phyloP scores from a whole-genome alignment of 92 coral and sea anemone species.

The Porites lobata region DNA sequence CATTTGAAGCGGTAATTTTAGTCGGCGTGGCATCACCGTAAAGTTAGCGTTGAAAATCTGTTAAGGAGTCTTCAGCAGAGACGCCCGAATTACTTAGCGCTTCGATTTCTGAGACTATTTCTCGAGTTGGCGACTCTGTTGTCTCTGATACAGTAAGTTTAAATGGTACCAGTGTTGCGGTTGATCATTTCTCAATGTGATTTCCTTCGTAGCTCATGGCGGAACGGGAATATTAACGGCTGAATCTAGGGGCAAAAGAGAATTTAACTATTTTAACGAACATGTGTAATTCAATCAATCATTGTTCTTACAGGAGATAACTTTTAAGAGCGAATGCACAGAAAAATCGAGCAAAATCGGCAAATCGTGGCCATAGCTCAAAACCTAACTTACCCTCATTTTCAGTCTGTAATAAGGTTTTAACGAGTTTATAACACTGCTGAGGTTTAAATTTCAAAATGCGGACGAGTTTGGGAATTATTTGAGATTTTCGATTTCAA shows the following conservation, averaged over 20 bases:
- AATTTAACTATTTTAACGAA: background rate
- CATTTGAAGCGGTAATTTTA: background rate
- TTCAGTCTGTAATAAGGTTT: too few relatives aligned
- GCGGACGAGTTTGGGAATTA: too few relatives aligned
- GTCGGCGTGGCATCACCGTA: background rate
- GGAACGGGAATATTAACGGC: background rate
- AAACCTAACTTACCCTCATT: too few relatives aligned
- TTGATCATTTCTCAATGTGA: background rate
- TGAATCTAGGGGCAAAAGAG: background rate
- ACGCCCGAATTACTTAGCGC: background rate
- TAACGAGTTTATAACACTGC: too few relatives aligned
- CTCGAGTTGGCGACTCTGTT: background rate
- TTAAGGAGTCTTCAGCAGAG: background rate
- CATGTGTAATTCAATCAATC: background rate
- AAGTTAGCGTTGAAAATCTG: background rate
- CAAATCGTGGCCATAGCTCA: too few relatives aligned
- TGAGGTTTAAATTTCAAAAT: too few relatives aligned
- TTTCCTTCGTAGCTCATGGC: background rate
- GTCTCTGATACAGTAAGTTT: background rate
- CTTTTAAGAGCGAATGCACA: too few relatives aligned
- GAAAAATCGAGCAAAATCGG: too few relatives aligned
- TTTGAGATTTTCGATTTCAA: too few relatives aligned
- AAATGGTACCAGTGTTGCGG: background rate
- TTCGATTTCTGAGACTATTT: background rate
- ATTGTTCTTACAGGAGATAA: too few relatives aligned